Base-by-base conservation (phyloP, 2,888 invertebrate genomes). In the Rhyacophila evoluta region DNA sequence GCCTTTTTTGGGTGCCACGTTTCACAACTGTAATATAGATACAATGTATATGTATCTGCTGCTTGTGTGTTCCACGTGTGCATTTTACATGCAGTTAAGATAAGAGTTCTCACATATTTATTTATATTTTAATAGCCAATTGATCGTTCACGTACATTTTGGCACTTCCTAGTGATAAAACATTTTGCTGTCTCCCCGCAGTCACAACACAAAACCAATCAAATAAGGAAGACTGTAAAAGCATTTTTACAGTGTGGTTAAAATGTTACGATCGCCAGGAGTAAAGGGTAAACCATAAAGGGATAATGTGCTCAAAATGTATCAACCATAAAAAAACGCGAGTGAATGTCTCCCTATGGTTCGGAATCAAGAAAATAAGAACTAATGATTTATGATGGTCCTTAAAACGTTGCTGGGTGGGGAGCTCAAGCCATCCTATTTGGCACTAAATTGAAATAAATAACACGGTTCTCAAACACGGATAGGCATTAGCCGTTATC, bases 241-340 rank as follows among this genome's bases (percentile, higher is more conserved):
- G 79, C 74, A 68, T 79, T 81, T 81, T 81, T 81, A 81, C 79
- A 78, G 78, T 79, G 81, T 79, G 81, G 81, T 79, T 81, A 79
- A 81, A 81, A 81, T 73, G 81, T 81, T 79, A 81, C 79, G 81
- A 78, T 73, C 80, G 75, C 41, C 78, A 71, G 80, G 80, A 80
- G 80, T 80, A 80, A 78, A 79, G 79, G 79, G 74, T 81, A 74
- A 74, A 79, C 78, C 74, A 79, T 79, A 81, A 81, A 79, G 67
- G 75, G 77, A 81, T 81, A 81, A 81, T 81, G 81, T 75, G 79
- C 75, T 74, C 74, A 77, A 78, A 76, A 81, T 79, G 81, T 81
- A 79, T 79, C 79, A 67, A 75, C 81, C 81, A 76, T 81, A 81
- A 81, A 81, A 81, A 74, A 8, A 70, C 74, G 74, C 37, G 72